Conservation (phyloP, 2,797 vertebrate species). For the Rhincodon typus region DNA sequence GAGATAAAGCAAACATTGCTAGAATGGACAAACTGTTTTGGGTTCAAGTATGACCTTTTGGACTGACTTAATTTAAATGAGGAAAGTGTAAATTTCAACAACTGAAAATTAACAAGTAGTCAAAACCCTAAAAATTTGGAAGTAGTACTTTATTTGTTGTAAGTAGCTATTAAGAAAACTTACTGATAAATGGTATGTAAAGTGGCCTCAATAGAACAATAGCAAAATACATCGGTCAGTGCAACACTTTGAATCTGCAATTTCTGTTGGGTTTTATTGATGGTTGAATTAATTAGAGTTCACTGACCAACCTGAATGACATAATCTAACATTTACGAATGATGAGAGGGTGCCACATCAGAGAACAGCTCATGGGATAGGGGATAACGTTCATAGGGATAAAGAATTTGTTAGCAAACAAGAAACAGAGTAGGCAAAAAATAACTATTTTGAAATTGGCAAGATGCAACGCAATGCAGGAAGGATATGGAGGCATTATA, state of each 20-base stretch:
- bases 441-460: too few species aligned
- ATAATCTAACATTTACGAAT: background rate
- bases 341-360: background rate
- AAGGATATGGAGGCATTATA: too few species aligned
- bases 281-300: background rate
- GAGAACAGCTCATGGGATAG: background rate
- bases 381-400: background rate
- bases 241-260: background rate
- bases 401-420: background rate
- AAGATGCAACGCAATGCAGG: too few species aligned
- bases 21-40: background rate
- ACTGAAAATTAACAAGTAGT: background rate
- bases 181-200: background rate
- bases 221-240: background rate
- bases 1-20: background rate
- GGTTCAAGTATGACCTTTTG: background rate
- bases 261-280: background rate
- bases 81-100: background rate
- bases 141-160: too few species aligned
- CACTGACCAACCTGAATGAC: background rate
- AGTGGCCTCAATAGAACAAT: background rate
- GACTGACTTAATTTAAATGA: background rate
- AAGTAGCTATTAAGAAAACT: background rate
- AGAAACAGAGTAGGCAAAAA: background rate
- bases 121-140: background rate